Conservation (phyloP, 2,888 invertebrate species). For the Torymus tubicola region DNA sequence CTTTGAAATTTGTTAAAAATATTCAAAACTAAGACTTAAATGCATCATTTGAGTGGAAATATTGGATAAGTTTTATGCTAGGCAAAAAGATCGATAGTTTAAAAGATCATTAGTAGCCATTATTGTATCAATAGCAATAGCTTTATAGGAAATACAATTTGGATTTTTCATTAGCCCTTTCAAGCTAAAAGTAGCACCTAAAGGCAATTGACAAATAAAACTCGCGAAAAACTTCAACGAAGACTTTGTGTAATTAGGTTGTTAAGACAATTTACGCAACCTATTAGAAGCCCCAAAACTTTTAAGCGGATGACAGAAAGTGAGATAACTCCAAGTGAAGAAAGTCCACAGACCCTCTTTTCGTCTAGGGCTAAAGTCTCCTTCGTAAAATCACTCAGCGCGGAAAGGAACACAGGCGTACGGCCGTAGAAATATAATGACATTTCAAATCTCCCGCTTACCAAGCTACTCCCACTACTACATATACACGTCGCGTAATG, state of each 20-base stretch:
- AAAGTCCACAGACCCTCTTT: slow-evolving; percentile 50
- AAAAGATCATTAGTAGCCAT: too few species aligned
- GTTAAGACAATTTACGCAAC: slow-evolving; percentile 24
- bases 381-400: slow-evolving; percentile 26
- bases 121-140: too few species aligned
- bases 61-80: too few species aligned
- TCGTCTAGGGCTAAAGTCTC: slow-evolving; percentile 33
- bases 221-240: too few species aligned
- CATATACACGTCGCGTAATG: slow-evolving; percentile 66
- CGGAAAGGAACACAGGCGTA: slow-evolving; percentile 20
- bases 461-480: slow-evolving; percentile 66
- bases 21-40: too few species aligned
- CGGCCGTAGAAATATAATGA: slow-evolving; percentile 64
- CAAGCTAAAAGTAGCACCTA: too few species aligned
- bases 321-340: slow-evolving; percentile 47
- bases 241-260: slow-evolving; percentile 21
- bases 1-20: too few species aligned
- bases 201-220: too few species aligned
- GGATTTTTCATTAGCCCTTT: too few species aligned
- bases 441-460: slow-evolving; percentile 69
- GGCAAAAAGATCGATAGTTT: too few species aligned
- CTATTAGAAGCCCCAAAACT: slow-evolving; percentile 28
- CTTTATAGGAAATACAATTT: too few species aligned
- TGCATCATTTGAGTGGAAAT: too few species aligned
- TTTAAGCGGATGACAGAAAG: slow-evolving; percentile 34